Conservation (phyloP, 2,113 vertebrate species). For the Chroicocephalus ridibundus region DNA sequence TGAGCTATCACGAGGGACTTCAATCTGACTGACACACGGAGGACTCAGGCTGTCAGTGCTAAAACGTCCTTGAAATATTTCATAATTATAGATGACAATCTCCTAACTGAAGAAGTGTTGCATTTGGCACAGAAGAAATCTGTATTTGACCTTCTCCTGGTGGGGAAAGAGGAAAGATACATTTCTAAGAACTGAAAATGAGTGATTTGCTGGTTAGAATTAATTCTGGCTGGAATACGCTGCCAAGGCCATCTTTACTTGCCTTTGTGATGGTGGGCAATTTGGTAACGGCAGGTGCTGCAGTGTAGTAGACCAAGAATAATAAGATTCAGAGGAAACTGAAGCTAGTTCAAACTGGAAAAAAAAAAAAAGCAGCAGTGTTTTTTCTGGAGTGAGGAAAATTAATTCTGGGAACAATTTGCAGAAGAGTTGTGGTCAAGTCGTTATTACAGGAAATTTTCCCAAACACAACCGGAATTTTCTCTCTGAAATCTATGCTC, state of each 20-base stretch:
- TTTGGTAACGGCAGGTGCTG: background rate
- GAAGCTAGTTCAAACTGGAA: background rate
- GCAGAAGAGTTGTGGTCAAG: background rate
- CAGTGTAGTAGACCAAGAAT: background rate
- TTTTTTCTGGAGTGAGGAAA: background rate
- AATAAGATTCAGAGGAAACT: background rate
- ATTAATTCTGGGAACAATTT: background rate
- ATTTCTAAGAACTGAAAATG: background rate
- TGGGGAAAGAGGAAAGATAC: background rate
- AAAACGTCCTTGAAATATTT: background rate
- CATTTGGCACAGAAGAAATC: background rate
- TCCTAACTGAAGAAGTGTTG: background rate
- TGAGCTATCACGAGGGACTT: background rate
- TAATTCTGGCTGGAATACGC: background rate
- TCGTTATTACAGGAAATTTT: background rate
- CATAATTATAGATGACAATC: background rate
- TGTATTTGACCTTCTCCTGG: background rate
- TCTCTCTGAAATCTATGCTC: background rate
- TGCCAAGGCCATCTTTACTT: background rate
- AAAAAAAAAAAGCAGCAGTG: background rate
- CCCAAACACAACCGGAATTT: background rate
- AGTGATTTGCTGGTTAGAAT: background rate
- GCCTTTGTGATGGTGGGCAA: background rate
- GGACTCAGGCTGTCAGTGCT: background rate
- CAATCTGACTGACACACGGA: background rate